Conservation (phyloP, 2,113 vertebrate species). For the Telmatochromis bifrenatus region DNA sequence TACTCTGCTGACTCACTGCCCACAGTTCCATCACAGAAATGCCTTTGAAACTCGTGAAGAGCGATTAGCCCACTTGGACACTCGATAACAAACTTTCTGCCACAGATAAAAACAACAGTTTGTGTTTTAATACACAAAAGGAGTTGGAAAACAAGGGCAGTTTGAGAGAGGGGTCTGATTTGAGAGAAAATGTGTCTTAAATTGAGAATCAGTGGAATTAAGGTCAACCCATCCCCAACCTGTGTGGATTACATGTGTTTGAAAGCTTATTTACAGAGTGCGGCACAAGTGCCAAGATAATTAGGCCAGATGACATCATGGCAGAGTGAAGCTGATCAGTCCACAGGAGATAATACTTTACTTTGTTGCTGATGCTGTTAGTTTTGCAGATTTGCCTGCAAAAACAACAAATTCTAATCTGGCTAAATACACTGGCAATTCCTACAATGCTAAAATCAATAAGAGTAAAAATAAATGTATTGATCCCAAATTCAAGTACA, state of each 20-base stretch:
- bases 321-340: background rate
- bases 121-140: background rate
- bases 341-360: background rate
- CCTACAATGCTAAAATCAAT: background rate
- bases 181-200: background rate
- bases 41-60: slow-evolving; percentile 63
- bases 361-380: background rate
- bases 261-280: slow-evolving; percentile 6
- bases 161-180: background rate
- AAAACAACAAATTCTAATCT: background rate
- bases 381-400: background rate
- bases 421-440: background rate
- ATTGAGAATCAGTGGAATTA: slow-evolving; percentile 25
- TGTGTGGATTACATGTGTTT: background rate
- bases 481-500: background rate
- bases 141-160: background rate
- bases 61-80: slow-evolving; percentile 63
- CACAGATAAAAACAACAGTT: background rate
- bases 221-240: background rate
- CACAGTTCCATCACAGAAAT: slow-evolving; percentile 65
- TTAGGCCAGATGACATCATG: background rate
- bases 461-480: background rate
- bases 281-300: background rate
- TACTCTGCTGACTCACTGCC: slow-evolving; percentile 57
- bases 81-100: slow-evolving; percentile 67